Base-by-base conservation (phyloP, 1,140 invertebrate genomes). In the Calephelis virginiensis region DNA sequence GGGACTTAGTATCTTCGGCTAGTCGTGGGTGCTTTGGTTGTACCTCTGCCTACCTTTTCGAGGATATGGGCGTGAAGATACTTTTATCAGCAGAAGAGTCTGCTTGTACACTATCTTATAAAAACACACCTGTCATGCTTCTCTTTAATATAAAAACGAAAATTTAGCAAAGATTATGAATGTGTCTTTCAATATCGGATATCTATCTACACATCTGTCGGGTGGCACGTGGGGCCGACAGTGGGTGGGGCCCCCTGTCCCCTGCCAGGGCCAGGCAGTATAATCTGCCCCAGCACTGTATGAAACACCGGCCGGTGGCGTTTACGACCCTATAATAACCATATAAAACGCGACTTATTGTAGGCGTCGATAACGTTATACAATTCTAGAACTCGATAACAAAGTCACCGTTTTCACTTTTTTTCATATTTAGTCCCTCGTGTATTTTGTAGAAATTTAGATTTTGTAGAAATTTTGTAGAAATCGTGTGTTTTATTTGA, bases 291-390 rank as follows among this genome's bases (percentile, higher is more conserved):
- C 75, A 78, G 82, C 79, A 89, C 79, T 90, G 85, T 87, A 89
- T 88, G 84, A 87, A 88, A 89, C 86, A 89, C 83, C 83, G 87
- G 82, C 86, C 86, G 85, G 83, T 90, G 89, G 80, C 83, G 77
- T 90, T 90, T 90, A 90, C 87, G 83, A 81, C 71, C 80, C 83
- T 87, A 90, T 90, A 90, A 90, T 92, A 89, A 89, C 88, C 85
- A 77, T 90, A 91, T 91, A 90, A 91, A 92, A 91, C 81, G 82
- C 81, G 86, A 89, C 86, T 89, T 89, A 86, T 90, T 90, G 88
- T 89, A 87, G 85, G 85, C 85, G 79, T 83, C 86, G 83, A 91
- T 90, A 86, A 83, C 85, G 75, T 82, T 88, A 86, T 82, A 89
- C 28, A 59, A 59, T 38, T 38, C 14, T 43, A 48, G 53, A 12